phyloP scores from a whole-genome alignment of 2,797 vertebrate genomes.

The Cossypha dichroa region DNA sequence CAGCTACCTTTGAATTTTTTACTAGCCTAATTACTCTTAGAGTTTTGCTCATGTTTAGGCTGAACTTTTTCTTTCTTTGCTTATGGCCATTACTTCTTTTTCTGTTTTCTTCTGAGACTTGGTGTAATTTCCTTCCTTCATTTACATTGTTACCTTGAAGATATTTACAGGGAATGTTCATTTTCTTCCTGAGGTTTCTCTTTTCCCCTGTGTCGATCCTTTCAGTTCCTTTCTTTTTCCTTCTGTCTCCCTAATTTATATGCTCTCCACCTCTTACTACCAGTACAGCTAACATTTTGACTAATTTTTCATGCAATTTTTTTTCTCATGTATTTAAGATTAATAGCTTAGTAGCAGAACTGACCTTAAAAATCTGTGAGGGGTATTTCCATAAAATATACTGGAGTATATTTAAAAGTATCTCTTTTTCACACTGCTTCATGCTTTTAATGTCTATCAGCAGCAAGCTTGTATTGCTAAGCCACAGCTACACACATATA shows the following conservation, averaged over 20 bases:
- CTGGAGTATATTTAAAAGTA: background rate
- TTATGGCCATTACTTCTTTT: constrained; percentile 67
- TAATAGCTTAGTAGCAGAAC: background rate
- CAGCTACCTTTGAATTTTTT: constrained; percentile 4
- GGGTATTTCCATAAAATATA: background rate
- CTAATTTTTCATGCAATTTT: background rate
- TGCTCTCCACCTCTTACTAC: background rate
- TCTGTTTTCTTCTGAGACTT: constrained; percentile 58
- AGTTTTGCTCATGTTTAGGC: constrained; percentile 59
- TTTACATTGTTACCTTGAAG: constrained; percentile 55
- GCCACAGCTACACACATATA: rapidly evolving
- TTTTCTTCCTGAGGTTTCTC: constrained; percentile 28
- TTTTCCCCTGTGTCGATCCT: background rate
- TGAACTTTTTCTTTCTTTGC: constrained; percentile 69
- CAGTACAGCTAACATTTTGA: background rate
- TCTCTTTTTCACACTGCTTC: background rate
- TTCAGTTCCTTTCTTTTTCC: background rate
- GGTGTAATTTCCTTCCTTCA: constrained; percentile 26
- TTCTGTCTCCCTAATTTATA: background rate
- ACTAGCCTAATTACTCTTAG: constrained; percentile 56
- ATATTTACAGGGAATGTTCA: constrained; percentile 28
- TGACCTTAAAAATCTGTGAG: background rate
- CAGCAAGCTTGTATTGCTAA: background rate
- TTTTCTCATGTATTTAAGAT: background rate
- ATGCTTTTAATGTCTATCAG: background rate